These are phyloP conservation scores for Scolopax mira DNA, from an alignment of 2,113 vertebrate genomes.

Conservation along the genomic window DNA sequence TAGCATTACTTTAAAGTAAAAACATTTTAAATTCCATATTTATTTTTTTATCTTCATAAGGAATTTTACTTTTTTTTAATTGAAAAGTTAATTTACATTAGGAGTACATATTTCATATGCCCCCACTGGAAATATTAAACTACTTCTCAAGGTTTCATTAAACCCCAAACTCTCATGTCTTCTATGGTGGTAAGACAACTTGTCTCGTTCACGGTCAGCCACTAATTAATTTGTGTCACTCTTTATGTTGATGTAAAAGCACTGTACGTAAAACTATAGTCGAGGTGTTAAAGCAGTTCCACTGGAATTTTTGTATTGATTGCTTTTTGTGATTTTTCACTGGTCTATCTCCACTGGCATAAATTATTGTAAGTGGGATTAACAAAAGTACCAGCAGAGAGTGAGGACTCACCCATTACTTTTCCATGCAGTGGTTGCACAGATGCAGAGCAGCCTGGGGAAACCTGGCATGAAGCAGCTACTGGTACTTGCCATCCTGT, in stretches of 20 bases:
- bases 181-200: not conserved
- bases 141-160: conserved; percentile 16
- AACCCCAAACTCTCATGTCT: not conserved
- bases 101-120: not conserved
- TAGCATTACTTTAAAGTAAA: not conserved
- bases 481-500: fast-evolving
- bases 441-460: not conserved
- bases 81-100: not conserved
- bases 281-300: not conserved
- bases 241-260: not conserved
- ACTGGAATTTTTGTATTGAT: not conserved
- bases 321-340: not conserved
- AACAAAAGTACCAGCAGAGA: not conserved
- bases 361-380: not conserved
- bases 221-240: not conserved
- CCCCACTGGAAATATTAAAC: not conserved
- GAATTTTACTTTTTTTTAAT: not conserved
- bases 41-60: not conserved
- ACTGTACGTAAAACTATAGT: not conserved
- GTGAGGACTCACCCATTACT: fast-evolving
- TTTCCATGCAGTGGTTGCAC: not conserved
- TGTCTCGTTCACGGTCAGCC: not conserved
- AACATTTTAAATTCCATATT: not conserved
- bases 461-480: not conserved
- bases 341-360: not conserved